These are phyloP conservation scores for Ormyrus labotus DNA, from an alignment of 2,888 invertebrate species.

Conservation along the genomic window DNA sequence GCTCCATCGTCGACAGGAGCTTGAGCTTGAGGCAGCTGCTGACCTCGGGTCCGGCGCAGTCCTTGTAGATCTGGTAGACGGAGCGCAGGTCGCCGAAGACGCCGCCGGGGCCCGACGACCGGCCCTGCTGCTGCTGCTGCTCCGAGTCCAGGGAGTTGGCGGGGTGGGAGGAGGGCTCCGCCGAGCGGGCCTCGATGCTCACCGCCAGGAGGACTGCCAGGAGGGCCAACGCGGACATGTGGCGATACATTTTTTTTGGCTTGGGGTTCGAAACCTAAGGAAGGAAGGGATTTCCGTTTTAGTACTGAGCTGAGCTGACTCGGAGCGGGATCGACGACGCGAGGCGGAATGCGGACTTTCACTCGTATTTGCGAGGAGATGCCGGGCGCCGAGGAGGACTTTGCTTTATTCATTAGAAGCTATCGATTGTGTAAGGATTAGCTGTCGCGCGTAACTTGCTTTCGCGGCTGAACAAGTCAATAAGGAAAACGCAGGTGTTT, in stretches of 20 bases:
- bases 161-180: slow-evolving; percentile 59
- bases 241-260: slow-evolving; percentile 25
- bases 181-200: slow-evolving; percentile 59
- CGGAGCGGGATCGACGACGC: too few species aligned
- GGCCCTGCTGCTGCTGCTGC: slow-evolving; percentile 62
- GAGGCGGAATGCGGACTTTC: too few species aligned
- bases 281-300: neutral
- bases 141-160: slow-evolving; percentile 62
- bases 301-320: too few species aligned
- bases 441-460: too few species aligned
- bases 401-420: too few species aligned
- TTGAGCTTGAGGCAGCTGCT: slow-evolving; percentile 88
- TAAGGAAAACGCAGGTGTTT: too few species aligned
- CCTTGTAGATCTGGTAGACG: slow-evolving; percentile 88
- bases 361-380: neutral
- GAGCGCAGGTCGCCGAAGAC: slow-evolving; percentile 83
- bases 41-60: slow-evolving; percentile 82
- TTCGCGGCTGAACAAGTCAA: too few species aligned
- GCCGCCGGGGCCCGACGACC: slow-evolving; percentile 61
- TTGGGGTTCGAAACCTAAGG: neutral
- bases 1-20: slow-evolving; percentile 86
- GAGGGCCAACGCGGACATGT: neutral
- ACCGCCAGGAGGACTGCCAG: slow-evolving; percentile 21
- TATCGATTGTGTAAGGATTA: too few species aligned
- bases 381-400: neutral